Base-by-base conservation (phyloP, 2,113 vertebrate species). In the Panthera leo region DNA sequence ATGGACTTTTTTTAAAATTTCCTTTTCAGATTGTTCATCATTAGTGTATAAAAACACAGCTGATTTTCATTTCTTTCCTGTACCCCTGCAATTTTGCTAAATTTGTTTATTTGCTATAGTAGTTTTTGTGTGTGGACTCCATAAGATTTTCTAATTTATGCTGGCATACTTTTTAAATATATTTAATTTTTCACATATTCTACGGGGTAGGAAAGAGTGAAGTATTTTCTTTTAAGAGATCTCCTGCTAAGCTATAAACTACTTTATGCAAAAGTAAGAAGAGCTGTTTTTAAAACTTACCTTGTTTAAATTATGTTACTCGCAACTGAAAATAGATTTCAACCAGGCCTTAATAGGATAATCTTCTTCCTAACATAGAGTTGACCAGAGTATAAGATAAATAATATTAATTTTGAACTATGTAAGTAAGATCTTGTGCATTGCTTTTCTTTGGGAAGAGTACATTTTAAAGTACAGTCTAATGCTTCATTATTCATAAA, bases 271-370 rank as follows among this genome's bases (percentile, higher is more conserved):
- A 93, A 97, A 80, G n/a, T 27, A 58, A 55, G 55, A 89, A 68
- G 5, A 92, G 36, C 48, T 80, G 1, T 67, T 89, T 94, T 91
- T 65, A 51, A 85, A 80, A 55, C 15, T 15, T 68, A 58, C 21
- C 14, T 93, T 95, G 14, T 93, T 70, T 95, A 95, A 85, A 87
- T 97, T 93, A 42, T 89, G 12, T 93, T 78, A 71, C 18, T 88
- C 48, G 7, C 89, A 75, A 70, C 29, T 93, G 23, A 80, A 96
- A 63, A n/a, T 39, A 48, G 53, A 21, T 76, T 88, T 91, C 34
- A 75, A 19, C 25, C 55, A 87, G 45, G 12, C 31, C 53, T 79
- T 92, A 61, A 68, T 87, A 84, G 36, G 75, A n/a, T 95, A 89
- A 95, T 83, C 67, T 89, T 88, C 34, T 55, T 89, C 34, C 34